phyloP scores from a whole-genome alignment of 1,140 invertebrate genomes.

The Papilio aristodemus region DNA sequence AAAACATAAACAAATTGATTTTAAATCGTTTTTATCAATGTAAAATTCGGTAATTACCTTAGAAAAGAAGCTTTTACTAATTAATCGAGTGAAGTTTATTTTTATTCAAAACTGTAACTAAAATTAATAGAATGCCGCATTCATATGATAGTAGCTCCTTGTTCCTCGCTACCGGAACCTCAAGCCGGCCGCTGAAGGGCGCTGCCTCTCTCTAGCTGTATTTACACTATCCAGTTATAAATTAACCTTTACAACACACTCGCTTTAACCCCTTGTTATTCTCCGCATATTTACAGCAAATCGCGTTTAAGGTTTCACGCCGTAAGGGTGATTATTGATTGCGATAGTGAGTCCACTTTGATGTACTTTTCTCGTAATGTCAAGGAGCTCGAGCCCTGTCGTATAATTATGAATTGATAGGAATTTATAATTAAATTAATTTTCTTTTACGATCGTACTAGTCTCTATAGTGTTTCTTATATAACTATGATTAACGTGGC shows the following conservation, averaged over 20 bases:
- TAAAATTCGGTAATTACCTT: no score
- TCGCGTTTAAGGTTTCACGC: background rate
- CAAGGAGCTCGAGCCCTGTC: conserved; percentile 13
- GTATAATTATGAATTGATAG: conserved; percentile 6
- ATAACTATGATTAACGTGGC: background rate
- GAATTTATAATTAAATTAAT: conserved; percentile 12
- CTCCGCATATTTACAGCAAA: background rate
- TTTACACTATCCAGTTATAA: conserved; percentile 32
- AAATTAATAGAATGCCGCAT: conserved; percentile 35
- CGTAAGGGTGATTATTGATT: conserved; percentile 21
- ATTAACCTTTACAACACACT: conserved; percentile 28
- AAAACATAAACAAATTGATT: no score
- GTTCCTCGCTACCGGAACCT: conserved; percentile 52
- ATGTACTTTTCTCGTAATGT: conserved; percentile 33
- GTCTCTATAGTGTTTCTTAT: background rate
- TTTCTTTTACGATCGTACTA: conserved; percentile 6
- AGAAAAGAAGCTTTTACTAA: no score
- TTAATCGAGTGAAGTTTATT: no score
- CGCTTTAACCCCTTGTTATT: conserved; percentile 24
- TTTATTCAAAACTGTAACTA: background rate
- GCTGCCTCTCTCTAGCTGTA: conserved; percentile 48
- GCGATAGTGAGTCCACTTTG: background rate
- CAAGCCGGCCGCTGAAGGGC: conserved; percentile 62
- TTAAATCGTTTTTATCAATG: no score
- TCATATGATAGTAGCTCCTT: conserved; percentile 24